Conservation (phyloP, 2,888 invertebrate species). For the Poecilobothrus nobilitatus region DNA sequence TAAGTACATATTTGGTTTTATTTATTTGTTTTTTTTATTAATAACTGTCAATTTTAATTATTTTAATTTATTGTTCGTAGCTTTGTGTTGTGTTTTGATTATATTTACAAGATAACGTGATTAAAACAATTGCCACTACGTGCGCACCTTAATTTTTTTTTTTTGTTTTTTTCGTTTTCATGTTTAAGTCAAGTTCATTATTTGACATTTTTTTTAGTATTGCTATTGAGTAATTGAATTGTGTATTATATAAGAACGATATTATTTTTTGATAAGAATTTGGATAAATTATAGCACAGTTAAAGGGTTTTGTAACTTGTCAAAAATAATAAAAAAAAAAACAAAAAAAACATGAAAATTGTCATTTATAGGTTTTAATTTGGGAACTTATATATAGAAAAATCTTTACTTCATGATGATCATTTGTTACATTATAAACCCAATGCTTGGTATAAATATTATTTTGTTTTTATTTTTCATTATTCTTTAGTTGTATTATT, state of each 20-base stretch:
- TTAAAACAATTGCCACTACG: conserved; percentile 21
- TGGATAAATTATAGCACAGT: neutral
- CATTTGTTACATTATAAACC: no score
- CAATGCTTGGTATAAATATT: neutral
- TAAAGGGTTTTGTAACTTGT: neutral
- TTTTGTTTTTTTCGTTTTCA: neutral
- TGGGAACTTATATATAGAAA: no score
- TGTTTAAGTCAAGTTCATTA: no score
- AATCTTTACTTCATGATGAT: no score
- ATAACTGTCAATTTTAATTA: neutral
- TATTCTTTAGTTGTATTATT: no score
- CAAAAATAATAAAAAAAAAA: no score
- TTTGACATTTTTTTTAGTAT: neutral
- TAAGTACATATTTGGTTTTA: no score
- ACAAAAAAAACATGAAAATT: no score
- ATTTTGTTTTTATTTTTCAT: neutral
- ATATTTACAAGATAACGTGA: conserved; percentile 21
- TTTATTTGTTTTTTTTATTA: no score
- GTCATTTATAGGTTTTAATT: no score
- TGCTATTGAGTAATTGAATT: neutral
- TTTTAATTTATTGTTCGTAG: neutral
- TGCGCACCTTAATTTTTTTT: conserved; percentile 14
- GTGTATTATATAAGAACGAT: no score
- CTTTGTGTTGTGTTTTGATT: conserved; percentile 8
- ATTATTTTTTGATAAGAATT: neutral